Conservation (phyloP, 2,113 vertebrate species). For the Clarias magur region DNA sequence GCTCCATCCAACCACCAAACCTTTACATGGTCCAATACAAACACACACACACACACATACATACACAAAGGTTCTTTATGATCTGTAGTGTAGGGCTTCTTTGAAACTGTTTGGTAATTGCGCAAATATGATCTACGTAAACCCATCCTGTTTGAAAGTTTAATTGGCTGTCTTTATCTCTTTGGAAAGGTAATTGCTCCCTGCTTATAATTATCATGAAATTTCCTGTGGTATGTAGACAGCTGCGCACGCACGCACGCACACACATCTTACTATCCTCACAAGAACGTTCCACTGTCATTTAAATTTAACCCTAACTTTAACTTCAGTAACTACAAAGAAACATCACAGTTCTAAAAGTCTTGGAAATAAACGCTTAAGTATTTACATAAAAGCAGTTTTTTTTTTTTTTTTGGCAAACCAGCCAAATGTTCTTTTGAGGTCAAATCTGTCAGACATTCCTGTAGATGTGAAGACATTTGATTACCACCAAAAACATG, state of each 20-base stretch:
- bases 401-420: not conserved
- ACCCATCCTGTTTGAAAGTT: constrained; percentile 43
- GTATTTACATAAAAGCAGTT: not conserved
- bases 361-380: not conserved
- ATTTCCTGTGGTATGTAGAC: constrained; percentile 61
- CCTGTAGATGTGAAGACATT: not conserved
- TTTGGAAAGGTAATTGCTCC: constrained; percentile 56
- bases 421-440: not conserved
- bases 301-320: not conserved
- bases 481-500: not conserved
- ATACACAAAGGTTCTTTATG: constrained; percentile 50
- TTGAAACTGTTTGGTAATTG: constrained; percentile 13
- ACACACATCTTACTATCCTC: not conserved
- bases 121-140: constrained; percentile 1
- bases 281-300: not conserved
- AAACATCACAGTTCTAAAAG: not conserved
- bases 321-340: not conserved
- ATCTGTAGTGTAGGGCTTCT: constrained; percentile 2
- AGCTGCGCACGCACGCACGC: not conserved
- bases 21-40: constrained; percentile 56
- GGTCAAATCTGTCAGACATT: not conserved
- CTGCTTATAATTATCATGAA: constrained; percentile 54
- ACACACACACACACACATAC: constrained; percentile 39
- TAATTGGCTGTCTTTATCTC: constrained; percentile 63
- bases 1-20: constrained; percentile 63